Base-by-base conservation (phyloP, 2,888 invertebrate genomes). In the Chromoteleia sp. region DNA sequence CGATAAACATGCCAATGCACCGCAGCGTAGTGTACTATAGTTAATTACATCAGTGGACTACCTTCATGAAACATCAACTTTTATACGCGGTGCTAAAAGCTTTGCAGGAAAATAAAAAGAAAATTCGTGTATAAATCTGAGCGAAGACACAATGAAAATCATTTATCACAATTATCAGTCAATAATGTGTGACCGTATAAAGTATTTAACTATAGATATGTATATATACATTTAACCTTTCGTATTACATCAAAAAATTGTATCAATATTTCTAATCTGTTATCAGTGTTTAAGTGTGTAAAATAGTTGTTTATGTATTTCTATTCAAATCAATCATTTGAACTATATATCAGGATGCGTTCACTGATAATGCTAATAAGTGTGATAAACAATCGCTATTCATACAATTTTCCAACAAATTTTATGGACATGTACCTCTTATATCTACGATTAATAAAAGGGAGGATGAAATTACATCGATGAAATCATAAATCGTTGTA, bases 11-110 rank as follows among this genome's bases (percentile, higher is more conserved):
- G 68, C 54, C 43, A 56, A 68, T 43, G 68, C 54, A 43, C 17
- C 17, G 29, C 30, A 54, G 25, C 19, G 56, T 30, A 19, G 43
- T 54, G 33, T 43, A n/a, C 30, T 36, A 43, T 54, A 39, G 54
- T 52, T 68, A 68, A 68, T 68, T 68, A 56, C 43, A 56, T 54
- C 52, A 54, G 68, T 41, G 39, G 43, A 29, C 36, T 65, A 33
- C 14, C 39, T 33, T 39, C 73, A 25, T 74, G 81, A 81, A 81
- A 75, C 59, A 65, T 48, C 70, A 67, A 81, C 68, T 79, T 79
- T 79, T 77, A 79, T 73, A 70, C 45, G 30, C 52, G 15, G 12
- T 39, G 59, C 76, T 81, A 76, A 83, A 81, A 83, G 76, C 79
- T 29, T 61, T 41, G 25, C 29, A 7, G 21, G 17, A 43, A 50